Evolutionary conservation across 2,113 vertebrate species (phyloP).

Genomic region (Hyla sarda): DNA sequence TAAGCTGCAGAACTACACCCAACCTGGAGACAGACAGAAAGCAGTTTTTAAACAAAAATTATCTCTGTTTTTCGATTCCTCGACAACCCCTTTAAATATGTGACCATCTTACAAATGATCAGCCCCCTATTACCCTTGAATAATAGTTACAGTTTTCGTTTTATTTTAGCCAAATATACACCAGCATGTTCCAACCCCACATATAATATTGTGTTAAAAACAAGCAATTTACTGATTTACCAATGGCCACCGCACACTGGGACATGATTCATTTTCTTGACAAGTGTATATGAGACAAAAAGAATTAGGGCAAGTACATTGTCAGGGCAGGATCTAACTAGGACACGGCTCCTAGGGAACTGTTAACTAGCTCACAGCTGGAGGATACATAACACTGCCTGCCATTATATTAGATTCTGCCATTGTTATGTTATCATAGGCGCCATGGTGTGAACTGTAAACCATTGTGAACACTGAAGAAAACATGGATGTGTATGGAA

Average conservation of each 20-base stretch:
- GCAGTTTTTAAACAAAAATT: no score
- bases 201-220: background rate
- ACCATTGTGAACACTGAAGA: background rate
- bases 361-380: slow-evolving; percentile 55
- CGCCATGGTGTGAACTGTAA: background rate
- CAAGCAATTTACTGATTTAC: slow-evolving; percentile 33
- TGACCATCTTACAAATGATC: background rate
- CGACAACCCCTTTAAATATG: background rate
- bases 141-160: background rate
- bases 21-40: no score
- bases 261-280: slow-evolving; percentile 50
- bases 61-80: no score
- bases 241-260: background rate
- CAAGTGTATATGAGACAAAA: slow-evolving; percentile 42
- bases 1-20: no score
- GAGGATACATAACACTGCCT: background rate
- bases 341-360: slow-evolving; percentile 51
- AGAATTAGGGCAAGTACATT: slow-evolving; percentile 41
- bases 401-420: background rate
- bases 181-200: background rate
- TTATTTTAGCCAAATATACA: background rate
- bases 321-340: slow-evolving; percentile 29
- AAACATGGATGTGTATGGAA: background rate
- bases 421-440: background rate
- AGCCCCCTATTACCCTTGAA: no score